Conservation (phyloP, 2,113 vertebrate species). For the Macrotus californicus region DNA sequence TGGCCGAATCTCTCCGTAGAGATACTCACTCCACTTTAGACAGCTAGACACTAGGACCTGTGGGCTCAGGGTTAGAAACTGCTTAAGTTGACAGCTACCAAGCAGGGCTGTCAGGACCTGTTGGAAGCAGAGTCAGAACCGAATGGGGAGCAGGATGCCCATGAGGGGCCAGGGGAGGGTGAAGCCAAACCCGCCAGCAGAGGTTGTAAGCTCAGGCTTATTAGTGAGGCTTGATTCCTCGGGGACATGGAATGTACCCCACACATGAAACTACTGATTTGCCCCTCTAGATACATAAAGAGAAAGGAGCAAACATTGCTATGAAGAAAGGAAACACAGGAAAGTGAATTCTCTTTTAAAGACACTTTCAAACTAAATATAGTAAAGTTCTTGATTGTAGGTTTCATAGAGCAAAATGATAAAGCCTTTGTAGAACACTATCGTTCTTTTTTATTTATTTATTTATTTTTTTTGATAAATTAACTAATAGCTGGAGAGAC, state of each 20-base stretch:
- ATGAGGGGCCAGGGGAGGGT: accelerated
- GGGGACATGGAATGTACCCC: too few species aligned
- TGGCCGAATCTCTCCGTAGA: neutral
- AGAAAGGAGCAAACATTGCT: neutral
- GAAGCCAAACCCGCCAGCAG: neutral
- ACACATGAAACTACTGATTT: neutral
- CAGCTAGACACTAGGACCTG: neutral
- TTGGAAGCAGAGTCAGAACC: neutral
- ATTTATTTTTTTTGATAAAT: neutral
- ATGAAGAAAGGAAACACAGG: neutral
- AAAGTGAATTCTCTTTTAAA: conserved; percentile 11
- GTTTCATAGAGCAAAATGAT: neutral
- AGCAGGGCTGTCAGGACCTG: too few species aligned
- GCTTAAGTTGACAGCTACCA: neutral
- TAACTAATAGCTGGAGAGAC: neutral
- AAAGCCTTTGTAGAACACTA: neutral
- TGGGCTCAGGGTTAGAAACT: neutral
- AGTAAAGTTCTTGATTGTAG: neutral
- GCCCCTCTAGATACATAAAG: neutral
- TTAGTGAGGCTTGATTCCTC: neutral
- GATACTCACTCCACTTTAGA: neutral
- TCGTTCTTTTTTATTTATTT: neutral
- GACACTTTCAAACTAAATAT: neutral
- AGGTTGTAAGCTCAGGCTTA: neutral
- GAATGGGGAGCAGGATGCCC: neutral